Conservation (phyloP, 1,140 invertebrate species). For the Zaprionus kolodkinae region DNA sequence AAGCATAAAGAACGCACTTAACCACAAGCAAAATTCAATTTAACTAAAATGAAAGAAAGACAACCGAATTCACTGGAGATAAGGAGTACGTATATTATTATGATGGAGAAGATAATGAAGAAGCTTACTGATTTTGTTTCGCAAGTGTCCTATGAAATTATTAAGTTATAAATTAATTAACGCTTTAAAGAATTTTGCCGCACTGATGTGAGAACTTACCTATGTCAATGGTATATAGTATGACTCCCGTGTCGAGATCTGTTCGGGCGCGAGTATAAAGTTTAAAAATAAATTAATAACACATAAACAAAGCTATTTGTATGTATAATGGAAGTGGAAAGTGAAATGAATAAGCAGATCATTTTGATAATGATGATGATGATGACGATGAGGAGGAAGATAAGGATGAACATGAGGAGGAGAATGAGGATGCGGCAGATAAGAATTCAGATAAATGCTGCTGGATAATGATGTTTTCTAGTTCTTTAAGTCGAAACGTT, state of each 20-base stretch:
- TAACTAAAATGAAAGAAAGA: background rate
- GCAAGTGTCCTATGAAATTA: constrained; percentile 55
- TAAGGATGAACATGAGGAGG: constrained; percentile 14
- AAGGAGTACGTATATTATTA: constrained; percentile 25
- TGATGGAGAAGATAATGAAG: background rate
- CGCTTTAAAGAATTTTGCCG: constrained; percentile 24
- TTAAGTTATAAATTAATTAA: constrained; percentile 60
- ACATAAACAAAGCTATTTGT: constrained; percentile 29
- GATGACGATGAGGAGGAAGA: constrained; percentile 9
- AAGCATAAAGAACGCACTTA: constrained; percentile 37
- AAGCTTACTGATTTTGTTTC: constrained; percentile 38
- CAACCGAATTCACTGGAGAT: constrained; percentile 18
- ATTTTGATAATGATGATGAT: constrained; percentile 18
- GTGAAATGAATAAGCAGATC: constrained; percentile 4
- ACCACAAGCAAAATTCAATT: constrained; percentile 13
- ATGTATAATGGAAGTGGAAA: constrained; percentile 38
- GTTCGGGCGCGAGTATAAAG: constrained; percentile 24
- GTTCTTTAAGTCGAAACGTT: constrained; percentile 71
- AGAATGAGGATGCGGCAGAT: constrained; percentile 45
- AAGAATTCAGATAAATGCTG: constrained; percentile 36
- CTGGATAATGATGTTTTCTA: constrained; percentile 69
- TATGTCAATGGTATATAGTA: constrained; percentile 1
- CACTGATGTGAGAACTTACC: background rate
- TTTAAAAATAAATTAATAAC: constrained; percentile 2
- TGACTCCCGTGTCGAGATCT: background rate